Evolutionary conservation across 2,888 invertebrate genomes (phyloP).

Genomic region (Leptinotarsa peninsularis): DNA sequence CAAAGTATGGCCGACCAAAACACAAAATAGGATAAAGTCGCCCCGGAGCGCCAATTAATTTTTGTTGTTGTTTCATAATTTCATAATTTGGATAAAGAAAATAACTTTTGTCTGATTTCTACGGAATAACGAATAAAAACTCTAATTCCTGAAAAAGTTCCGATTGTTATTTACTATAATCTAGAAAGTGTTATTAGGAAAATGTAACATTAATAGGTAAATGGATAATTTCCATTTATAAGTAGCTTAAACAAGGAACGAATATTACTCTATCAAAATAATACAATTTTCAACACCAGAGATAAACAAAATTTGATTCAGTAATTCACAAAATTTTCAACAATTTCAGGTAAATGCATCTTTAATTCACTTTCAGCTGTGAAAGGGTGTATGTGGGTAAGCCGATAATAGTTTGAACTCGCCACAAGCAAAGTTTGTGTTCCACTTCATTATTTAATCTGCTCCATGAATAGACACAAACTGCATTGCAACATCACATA

Average conservation of each 20-base stretch:
- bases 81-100: too few species aligned
- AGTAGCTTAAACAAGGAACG: constrained; percentile 25
- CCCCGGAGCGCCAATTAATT: too few species aligned
- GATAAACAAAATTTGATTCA: neutral
- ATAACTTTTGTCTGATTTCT: too few species aligned
- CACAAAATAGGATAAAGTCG: too few species aligned
- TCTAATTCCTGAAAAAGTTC: too few species aligned
- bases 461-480: too few species aligned
- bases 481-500: neutral
- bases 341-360: neutral
- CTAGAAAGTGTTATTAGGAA: neutral
- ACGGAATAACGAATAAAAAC: too few species aligned
- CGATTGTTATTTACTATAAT: neutral
- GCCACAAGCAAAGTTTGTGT: neutral
- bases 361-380: neutral
- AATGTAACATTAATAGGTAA: neutral
- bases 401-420: neutral
- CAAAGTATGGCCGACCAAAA: too few species aligned
- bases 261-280: neutral
- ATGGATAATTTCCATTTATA: constrained; percentile 13
- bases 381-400: neutral
- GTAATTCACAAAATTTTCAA: neutral
- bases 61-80: too few species aligned
- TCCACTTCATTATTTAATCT: too few species aligned
- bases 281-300: neutral